These are phyloP conservation scores for Chlorocebus sabaeus DNA, from an alignment of 2,113 vertebrate species.

Conservation along the genomic window DNA sequence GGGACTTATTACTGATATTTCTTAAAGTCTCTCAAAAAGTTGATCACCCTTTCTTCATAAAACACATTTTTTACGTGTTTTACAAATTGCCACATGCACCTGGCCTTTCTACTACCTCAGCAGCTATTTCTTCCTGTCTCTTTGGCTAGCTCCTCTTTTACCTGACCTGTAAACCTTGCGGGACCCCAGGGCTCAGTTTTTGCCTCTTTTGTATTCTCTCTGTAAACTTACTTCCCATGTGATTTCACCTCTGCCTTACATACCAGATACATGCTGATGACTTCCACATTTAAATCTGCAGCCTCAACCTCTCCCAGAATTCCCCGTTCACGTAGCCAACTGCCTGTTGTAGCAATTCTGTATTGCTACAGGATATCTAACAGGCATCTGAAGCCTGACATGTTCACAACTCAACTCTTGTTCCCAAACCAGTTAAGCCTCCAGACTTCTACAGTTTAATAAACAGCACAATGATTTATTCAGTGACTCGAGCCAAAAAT, in stretches of 20 bases:
- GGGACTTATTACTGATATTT: background rate
- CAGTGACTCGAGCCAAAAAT: slow-evolving; percentile 18
- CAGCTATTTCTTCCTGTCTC: background rate
- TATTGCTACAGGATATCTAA: background rate
- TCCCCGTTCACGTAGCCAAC: background rate
- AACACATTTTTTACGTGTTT: background rate
- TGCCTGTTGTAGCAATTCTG: background rate
- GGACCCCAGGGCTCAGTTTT: background rate
- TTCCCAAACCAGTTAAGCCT: slow-evolving; percentile 2
- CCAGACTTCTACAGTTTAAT: background rate
- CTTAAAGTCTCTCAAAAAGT: background rate
- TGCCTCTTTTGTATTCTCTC: background rate
- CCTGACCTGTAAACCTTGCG: background rate
- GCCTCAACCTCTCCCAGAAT: background rate
- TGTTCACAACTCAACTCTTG: background rate
- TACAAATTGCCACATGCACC: background rate
- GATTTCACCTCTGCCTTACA: background rate
- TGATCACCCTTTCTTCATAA: background rate
- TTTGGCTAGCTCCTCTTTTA: background rate
- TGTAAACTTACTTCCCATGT: background rate
- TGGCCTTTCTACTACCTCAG: background rate
- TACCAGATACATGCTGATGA: background rate
- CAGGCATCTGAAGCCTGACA: background rate
- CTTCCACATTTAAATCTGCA: background rate
- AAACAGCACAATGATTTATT: slow-evolving; percentile 28